phyloP scores from a whole-genome alignment of 1,140 invertebrate species.

The Nasonia giraulti region DNA sequence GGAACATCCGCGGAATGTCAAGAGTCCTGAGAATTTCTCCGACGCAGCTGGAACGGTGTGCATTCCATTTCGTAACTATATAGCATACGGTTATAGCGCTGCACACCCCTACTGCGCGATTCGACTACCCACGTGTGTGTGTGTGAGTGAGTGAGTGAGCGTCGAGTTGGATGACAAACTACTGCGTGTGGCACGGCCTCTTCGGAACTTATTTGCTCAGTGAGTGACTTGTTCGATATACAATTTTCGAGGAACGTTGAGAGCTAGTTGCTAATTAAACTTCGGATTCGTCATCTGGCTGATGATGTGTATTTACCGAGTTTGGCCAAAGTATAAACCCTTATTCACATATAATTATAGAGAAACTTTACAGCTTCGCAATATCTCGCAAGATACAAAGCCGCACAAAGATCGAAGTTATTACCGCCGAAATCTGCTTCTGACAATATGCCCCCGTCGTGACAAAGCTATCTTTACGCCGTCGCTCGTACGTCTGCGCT shows the following conservation, averaged over 20 bases:
- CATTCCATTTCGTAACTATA: constrained; percentile 9
- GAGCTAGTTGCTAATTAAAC: background rate
- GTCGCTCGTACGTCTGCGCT: no score
- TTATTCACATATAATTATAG: no score
- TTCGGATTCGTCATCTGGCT: background rate
- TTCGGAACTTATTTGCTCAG: background rate
- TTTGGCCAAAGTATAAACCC: background rate
- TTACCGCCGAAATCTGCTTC: no score
- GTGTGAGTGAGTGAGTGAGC: background rate
- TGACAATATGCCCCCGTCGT: no score
- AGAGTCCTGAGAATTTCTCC: constrained; percentile 21
- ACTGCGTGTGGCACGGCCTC: background rate
- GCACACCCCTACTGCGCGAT: background rate
- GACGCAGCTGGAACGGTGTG: background rate
- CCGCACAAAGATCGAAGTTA: no score
- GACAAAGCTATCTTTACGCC: no score
- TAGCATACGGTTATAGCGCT: background rate
- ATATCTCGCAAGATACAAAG: no score
- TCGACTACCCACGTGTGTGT: background rate
- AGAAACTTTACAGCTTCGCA: no score
- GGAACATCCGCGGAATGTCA: constrained; percentile 20
- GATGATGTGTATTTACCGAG: background rate
- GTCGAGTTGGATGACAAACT: background rate
- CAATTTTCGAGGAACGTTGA: background rate
- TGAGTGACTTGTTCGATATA: background rate